Percentiles rank a stretch among this genome's conserved stretches.
Conservation (phyloP, 2,797 vertebrate genomes). For the Neopelma chrysocephalum region DNA sequence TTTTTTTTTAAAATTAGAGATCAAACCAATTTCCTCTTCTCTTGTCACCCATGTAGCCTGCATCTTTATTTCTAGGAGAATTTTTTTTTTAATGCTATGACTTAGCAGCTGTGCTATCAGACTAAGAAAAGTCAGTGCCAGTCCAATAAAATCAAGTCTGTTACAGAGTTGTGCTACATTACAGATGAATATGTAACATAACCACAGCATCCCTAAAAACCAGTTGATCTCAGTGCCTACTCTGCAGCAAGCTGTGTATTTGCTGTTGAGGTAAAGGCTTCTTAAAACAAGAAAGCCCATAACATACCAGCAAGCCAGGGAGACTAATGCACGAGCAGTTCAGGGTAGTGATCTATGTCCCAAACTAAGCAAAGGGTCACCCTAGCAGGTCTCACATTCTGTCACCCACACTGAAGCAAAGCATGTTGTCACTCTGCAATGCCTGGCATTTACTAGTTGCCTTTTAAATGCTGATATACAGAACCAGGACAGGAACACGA, state of each 20-base stretch:
- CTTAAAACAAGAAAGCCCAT: background rate
- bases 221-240: background rate
- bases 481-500: slow-evolving; percentile 24
- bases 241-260: fast-evolving
- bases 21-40: background rate
- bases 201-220: background rate
- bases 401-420: background rate
- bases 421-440: background rate
- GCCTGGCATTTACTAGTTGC: slow-evolving; percentile 19
- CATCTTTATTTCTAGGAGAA: background rate
- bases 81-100: background rate
- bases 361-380: background rate
- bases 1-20: background rate
- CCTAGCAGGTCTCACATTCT: background rate
- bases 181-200: background rate
- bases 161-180: background rate
- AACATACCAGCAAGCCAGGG: background rate
- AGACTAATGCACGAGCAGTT: background rate
- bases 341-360: background rate
- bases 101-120: background rate
- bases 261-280: background rate
- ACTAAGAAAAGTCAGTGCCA: background rate
- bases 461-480: slow-evolving; percentile 7
- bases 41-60: background rate
- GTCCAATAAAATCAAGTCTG: background rate